Base-by-base conservation (phyloP, 2,797 vertebrate genomes). In the Arctocebus calabarensis region DNA sequence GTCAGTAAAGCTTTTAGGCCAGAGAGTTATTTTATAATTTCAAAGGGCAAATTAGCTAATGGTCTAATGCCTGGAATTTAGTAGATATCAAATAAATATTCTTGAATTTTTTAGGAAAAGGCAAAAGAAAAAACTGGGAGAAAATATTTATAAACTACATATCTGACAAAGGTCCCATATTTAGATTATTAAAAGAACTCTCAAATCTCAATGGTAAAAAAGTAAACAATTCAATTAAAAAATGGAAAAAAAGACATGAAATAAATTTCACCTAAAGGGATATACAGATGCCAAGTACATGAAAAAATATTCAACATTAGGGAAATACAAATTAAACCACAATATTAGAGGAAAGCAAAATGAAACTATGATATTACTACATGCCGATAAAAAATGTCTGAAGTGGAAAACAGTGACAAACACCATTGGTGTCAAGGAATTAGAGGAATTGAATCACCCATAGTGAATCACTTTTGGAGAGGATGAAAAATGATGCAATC, bases 1-100 rank as follows among this genome's bases (percentile, higher is more conserved):
- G 2, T 22, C 68, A 52, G 57, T 7, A 16, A 32, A 62, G 57
- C 43, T 62, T 12, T 37, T 29, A 62, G 57, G 68, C 70, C n/a
- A 34, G 6, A 71, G 8, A 52, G 52, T 52, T 52, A 52, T 14
- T 52, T 52, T 14, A 52, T 52, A 52, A 52, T 52, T 52, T 52
- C n/a, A n/a, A n/a, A n/a, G n/a, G 11, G 48, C 29, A 19, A 59
- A 40, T 48, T 52, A 32, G 48, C 59, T 52, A 32, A 1, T 29
- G 61, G 68, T 25, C 68, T 74, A 40, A 64, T 17, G 43, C 43
- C 43, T 48, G n/a, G 79, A 57, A 74, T 1, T 32, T 23, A 74
- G 25, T 17, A 64, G 79, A 74, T 62, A n/a, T 57, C 73, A 91
- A 91, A 62, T 14, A 59, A 37, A 59, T 59, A 34, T 29, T 83